Evolutionary conservation across 1,140 invertebrate species (phyloP).

Genomic region (Nasonia longicornis): DNA sequence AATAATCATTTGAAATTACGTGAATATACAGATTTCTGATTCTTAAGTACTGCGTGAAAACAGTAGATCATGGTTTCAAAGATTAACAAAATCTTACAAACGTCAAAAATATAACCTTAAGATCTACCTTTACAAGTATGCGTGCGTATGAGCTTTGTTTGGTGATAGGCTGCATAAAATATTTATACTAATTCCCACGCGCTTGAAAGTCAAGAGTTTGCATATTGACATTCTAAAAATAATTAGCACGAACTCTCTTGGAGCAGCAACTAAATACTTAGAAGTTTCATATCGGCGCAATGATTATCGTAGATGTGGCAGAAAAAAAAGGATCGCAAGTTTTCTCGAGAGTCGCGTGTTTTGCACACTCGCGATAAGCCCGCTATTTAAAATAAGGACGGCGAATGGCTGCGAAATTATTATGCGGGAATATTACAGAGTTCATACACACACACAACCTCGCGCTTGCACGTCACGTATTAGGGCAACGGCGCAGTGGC

Average conservation of each 20-base stretch:
- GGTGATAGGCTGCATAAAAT: too few relatives aligned
- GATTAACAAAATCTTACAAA: too few relatives aligned
- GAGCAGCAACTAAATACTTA: slow-evolving; percentile 19
- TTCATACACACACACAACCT: slow-evolving; percentile 11
- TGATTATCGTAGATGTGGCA: slow-evolving; percentile 31
- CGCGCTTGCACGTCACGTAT: slow-evolving; percentile 24
- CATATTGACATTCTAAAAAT: slow-evolving; percentile 8
- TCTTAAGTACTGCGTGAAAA: too few relatives aligned
- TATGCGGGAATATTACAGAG: slow-evolving; percentile 23
- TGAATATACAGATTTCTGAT: too few relatives aligned
- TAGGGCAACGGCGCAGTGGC: not conserved
- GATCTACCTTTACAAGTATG: too few relatives aligned
- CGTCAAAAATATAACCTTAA: too few relatives aligned
- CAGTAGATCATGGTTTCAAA: too few relatives aligned
- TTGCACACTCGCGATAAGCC: slow-evolving; percentile 47
- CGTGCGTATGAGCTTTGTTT: too few relatives aligned
- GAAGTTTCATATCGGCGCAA: slow-evolving; percentile 12
- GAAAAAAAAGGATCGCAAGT: slow-evolving; percentile 18
- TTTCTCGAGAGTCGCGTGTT: slow-evolving; percentile 33
- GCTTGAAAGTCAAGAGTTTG: not conserved
- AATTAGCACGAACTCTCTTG: not conserved
- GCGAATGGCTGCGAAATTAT: slow-evolving; percentile 25
- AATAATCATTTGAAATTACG: too few relatives aligned
- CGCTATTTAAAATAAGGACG: slow-evolving; percentile 37
- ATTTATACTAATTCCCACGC: not conserved